Percentiles rank a stretch among this genome's conserved stretches.
phyloP scores from a whole-genome alignment of 2,888 invertebrate genomes.

The Spisula subtruncata region DNA sequence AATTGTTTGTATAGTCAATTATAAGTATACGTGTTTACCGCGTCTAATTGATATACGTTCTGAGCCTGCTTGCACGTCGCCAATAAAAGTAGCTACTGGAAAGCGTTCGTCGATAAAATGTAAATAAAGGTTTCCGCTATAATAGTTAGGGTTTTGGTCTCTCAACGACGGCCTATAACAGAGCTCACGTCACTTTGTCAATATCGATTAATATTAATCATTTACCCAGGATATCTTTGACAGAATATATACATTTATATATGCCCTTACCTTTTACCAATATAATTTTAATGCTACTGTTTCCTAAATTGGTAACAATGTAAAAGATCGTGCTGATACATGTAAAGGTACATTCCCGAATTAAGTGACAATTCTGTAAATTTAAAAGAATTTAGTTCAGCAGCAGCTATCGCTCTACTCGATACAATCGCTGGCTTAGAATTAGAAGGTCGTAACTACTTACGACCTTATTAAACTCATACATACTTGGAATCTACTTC shows the following conservation, averaged over 20 bases:
- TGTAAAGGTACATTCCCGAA: neutral
- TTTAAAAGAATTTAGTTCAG: no score
- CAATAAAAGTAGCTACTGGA: neutral
- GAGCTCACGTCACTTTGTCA: neutral
- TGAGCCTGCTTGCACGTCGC: neutral
- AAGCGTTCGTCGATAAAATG: conserved; percentile 13
- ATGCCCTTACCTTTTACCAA: neutral
- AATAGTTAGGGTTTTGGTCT: neutral
- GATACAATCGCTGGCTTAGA: no score
- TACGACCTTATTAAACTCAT: no score
- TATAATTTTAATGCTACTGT: neutral
- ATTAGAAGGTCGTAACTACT: no score
- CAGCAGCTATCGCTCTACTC: no score
- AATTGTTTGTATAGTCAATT: neutral
- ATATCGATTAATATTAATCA: neutral
- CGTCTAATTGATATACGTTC: neutral
- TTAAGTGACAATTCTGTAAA: neutral
- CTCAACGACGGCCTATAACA: neutral
- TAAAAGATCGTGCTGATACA: neutral
- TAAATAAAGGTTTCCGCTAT: neutral
- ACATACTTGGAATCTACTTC: no score
- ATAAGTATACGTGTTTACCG: neutral
- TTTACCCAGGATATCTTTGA: neutral
- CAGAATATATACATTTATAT: neutral
- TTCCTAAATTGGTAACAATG: neutral